Percentiles rank a stretch among this genome's conserved stretches.
Evolutionary conservation across 2,113 vertebrate genomes (phyloP).

Genomic region (Halichoeres trimaculatus): DNA sequence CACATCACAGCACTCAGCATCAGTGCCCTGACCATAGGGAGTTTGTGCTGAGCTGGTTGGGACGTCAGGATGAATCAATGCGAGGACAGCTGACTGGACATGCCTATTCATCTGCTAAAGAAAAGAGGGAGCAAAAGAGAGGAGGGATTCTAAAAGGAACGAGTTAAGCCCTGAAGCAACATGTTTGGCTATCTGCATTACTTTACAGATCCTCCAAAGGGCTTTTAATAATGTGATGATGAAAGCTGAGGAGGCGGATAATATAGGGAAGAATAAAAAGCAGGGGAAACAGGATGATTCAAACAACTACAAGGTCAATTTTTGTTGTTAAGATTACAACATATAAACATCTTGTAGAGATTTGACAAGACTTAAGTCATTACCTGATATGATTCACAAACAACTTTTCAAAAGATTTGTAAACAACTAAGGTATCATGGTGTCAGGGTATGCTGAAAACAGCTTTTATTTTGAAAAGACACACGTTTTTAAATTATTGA

Average conservation of each 20-base stretch:
- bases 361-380: too few relatives aligned
- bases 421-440: too few relatives aligned
- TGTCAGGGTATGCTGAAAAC: too few relatives aligned
- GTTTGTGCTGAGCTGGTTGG: conserved; percentile 87
- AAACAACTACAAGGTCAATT: not conserved
- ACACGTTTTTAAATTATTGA: too few relatives aligned
- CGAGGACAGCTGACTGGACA: conserved; percentile 85
- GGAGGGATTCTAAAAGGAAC: conserved; percentile 78
- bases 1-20: conserved; percentile 71
- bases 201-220: conserved; percentile 59
- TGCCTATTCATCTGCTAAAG: conserved; percentile 86
- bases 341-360: too few relatives aligned
- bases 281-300: too few relatives aligned
- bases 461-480: too few relatives aligned
- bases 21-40: conserved; percentile 81
- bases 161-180: conserved; percentile 77
- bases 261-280: conserved; percentile 6
- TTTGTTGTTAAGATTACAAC: not conserved
- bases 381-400: too few relatives aligned
- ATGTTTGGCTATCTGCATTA: conserved; percentile 73
- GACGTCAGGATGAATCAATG: conserved; percentile 86
- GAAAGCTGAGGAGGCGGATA: conserved; percentile 43
- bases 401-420: too few relatives aligned
- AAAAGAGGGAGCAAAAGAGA: conserved; percentile 78
- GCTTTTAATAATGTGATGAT: conserved; percentile 46